phyloP scores from a whole-genome alignment of 2,888 invertebrate genomes.

The Brassicogethes aeneus region DNA sequence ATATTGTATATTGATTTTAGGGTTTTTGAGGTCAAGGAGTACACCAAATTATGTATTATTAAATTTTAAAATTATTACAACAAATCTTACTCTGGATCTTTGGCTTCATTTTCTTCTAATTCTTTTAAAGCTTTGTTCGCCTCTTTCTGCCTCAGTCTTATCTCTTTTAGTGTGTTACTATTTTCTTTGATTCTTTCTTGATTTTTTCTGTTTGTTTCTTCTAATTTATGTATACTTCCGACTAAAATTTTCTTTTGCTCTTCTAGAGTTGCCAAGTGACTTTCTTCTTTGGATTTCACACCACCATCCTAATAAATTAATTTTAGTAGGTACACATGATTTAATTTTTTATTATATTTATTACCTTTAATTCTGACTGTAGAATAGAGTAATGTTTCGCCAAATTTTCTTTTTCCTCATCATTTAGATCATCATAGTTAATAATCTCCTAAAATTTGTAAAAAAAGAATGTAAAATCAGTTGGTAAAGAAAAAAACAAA shows the following conservation, averaged over 20 bases:
- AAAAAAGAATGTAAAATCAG: too few relatives aligned
- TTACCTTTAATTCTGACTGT: conserved; percentile 57
- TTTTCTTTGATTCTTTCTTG: not conserved
- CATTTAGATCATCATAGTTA: conserved; percentile 39
- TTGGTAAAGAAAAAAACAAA: conserved; percentile 4
- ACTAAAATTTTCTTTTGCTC: conserved; percentile 30
- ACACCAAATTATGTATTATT: not conserved
- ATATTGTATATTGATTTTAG: too few relatives aligned
- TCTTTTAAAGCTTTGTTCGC: conserved; percentile 41
- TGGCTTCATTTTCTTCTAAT: conserved; percentile 40
- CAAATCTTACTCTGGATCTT: conserved; percentile 44
- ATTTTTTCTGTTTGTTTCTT: conserved; percentile 21
- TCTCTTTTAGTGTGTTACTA: conserved; percentile 16
- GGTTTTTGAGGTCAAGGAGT: too few relatives aligned
- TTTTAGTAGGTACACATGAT: too few relatives aligned
- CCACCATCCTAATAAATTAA: too few relatives aligned
- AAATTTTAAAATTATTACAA: not conserved
- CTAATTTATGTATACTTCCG: conserved; percentile 44
- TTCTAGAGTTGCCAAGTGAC: conserved; percentile 27
- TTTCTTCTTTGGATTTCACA: conserved; percentile 29
- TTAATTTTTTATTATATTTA: too few relatives aligned
- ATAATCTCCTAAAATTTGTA: conserved; percentile 30
- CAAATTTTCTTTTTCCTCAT: conserved; percentile 56
- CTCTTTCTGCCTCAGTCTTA: conserved; percentile 31
- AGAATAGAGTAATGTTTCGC: conserved; percentile 67